These are phyloP conservation scores for Tribolium madens DNA, from an alignment of 1,140 invertebrate genomes.

Conservation along the genomic window DNA sequence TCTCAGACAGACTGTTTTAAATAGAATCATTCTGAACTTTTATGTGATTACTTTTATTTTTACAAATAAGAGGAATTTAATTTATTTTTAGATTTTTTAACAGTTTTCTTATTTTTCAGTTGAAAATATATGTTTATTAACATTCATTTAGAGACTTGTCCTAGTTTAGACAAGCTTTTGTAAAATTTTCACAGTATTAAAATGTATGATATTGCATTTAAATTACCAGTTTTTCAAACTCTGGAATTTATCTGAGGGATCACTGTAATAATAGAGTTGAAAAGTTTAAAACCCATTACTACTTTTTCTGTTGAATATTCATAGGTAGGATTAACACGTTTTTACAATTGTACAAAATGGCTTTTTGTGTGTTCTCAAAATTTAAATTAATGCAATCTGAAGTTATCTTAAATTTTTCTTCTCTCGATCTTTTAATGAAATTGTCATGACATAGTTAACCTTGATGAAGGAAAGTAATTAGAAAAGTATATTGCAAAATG, in stretches of 20 bases:
- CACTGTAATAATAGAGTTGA: not conserved
- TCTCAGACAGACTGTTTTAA: not conserved
- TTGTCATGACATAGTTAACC: not conserved
- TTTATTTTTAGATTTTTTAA: too few species aligned
- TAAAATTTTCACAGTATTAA: too few species aligned
- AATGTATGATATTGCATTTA: too few species aligned
- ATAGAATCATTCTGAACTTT: not conserved
- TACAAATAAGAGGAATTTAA: too few species aligned
- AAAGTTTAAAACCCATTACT: not conserved
- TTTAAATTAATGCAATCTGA: not conserved
- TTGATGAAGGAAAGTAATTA: not conserved
- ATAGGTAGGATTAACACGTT: not conserved
- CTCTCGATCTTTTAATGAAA: not conserved
- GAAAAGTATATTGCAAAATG: not conserved
- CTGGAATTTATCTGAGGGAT: not conserved
- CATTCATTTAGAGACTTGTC: too few species aligned
- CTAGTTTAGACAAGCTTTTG: too few species aligned
- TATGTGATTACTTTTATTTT: not conserved
- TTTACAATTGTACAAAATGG: not conserved
- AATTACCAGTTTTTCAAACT: not conserved
- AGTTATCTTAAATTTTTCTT: not conserved
- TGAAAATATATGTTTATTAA: too few species aligned
- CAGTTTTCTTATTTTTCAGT: too few species aligned
- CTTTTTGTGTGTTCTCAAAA: not conserved
- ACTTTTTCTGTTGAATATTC: not conserved